These are phyloP conservation scores for Pangasius larnaudii DNA, from an alignment of 2,797 vertebrate species.

Conservation along the genomic window DNA sequence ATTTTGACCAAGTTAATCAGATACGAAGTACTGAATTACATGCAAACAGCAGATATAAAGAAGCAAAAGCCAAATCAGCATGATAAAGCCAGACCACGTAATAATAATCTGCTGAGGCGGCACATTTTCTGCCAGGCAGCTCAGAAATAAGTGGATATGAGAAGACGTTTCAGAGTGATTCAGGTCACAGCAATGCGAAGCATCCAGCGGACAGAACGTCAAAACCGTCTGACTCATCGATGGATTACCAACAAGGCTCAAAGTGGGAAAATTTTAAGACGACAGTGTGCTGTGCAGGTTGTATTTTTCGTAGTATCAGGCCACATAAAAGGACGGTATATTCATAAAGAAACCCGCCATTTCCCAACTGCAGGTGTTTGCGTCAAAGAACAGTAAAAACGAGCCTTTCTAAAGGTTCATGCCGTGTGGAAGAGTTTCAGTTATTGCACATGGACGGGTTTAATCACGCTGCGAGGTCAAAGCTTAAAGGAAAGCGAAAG, in stretches of 20 bases:
- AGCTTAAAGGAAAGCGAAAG: conserved; percentile 50
- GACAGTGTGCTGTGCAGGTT: background rate
- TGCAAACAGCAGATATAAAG: conserved; percentile 4
- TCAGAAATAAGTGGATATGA: conserved; percentile 22
- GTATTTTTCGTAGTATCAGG: conserved; percentile 29
- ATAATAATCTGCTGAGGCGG: conserved; percentile 22
- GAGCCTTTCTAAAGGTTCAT: conserved; percentile 53
- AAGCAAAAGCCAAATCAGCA: conserved; percentile 3
- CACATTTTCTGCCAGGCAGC: conserved; percentile 19
- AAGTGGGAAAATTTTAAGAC: conserved; percentile 38
- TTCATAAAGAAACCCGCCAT: conserved; percentile 43
- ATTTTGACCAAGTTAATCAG: background rate
- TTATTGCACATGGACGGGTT: conserved; percentile 33
- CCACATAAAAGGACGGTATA: conserved; percentile 51
- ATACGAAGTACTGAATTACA: background rate
- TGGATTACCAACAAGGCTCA: conserved; percentile 32
- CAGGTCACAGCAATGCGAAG: conserved; percentile 35
- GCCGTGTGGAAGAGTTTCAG: conserved; percentile 49
- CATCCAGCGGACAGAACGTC: conserved; percentile 8
- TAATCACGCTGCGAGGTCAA: conserved; percentile 28
- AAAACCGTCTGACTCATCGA: conserved; percentile 40
- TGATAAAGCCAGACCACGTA: background rate
- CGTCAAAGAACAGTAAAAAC: conserved; percentile 52
- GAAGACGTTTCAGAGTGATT: conserved; percentile 34
- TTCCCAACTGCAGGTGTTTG: conserved; percentile 41